These are phyloP conservation scores for Carcinoscorpius rotundicauda DNA, from an alignment of 1,140 invertebrate species.

Conservation along the genomic window DNA sequence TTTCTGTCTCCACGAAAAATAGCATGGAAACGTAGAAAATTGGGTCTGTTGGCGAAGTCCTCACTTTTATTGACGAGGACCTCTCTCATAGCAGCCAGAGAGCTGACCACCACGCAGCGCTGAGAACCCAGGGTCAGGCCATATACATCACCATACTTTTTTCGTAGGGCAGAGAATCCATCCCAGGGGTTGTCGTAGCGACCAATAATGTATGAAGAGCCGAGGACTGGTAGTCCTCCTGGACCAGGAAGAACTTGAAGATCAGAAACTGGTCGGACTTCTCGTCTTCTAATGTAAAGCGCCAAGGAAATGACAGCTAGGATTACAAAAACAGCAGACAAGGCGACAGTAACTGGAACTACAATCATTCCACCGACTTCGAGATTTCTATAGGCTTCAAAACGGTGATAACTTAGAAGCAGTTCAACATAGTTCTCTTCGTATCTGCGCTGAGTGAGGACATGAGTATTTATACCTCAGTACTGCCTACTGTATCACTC, in stretches of 20 bases:
- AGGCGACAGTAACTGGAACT: no score
- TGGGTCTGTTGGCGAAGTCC: constrained; percentile 63
- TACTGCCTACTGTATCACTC: no score
- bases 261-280: no score
- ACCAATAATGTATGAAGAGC: constrained; percentile 52
- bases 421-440: no score
- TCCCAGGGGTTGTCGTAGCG: constrained; percentile 53
- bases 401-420: no score
- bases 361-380: no score
- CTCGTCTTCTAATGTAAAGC: no score
- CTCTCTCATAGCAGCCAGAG: constrained; percentile 54
- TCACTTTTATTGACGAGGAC: constrained; percentile 66
- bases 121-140: constrained; percentile 53
- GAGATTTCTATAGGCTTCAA: no score
- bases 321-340: no score
- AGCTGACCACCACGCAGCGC: constrained; percentile 62
- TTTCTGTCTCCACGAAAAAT: constrained; percentile 52
- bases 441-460: no score
- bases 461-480: no score
- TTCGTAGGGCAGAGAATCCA: constrained; percentile 52
- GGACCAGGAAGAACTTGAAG: constrained; percentile 33
- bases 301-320: no score
- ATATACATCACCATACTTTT: constrained; percentile 61
- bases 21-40: constrained; percentile 54
- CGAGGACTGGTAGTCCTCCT: constrained; percentile 48